phyloP scores from a whole-genome alignment of 2,113 vertebrate species.

The Coturnix japonica region DNA sequence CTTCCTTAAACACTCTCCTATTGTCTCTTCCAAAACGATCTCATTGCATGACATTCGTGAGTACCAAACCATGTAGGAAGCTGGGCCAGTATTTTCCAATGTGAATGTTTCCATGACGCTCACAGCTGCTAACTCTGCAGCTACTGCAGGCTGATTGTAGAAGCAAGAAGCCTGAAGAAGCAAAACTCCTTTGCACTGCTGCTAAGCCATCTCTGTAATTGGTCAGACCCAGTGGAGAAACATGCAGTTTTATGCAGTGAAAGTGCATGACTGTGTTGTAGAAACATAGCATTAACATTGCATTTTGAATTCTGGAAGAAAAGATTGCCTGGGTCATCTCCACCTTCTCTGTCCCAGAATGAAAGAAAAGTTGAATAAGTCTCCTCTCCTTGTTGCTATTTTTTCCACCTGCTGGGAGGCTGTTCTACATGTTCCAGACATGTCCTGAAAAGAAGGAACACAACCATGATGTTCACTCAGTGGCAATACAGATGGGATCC shows the following conservation, averaged over 20 bases:
- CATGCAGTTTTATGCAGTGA: neutral
- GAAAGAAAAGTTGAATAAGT: neutral
- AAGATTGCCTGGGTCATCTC: neutral
- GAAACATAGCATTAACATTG: neutral
- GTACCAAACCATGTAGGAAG: neutral
- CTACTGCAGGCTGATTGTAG: slow-evolving; percentile 44
- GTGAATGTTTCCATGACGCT: neutral
- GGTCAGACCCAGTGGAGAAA: neutral
- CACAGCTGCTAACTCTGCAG: slow-evolving; percentile 45
- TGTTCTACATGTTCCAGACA: neutral
- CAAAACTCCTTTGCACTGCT: slow-evolving; percentile 35
- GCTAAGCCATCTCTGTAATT: neutral
- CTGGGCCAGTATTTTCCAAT: neutral
- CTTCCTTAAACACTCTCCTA: neutral
- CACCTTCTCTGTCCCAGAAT: neutral
- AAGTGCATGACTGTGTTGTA: neutral
- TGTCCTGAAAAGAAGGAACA: neutral
- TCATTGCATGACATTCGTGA: neutral
- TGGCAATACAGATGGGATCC: neutral
- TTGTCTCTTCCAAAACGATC: neutral
- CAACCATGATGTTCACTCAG: accelerated
- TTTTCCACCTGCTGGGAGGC: neutral
- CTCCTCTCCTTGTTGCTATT: neutral
- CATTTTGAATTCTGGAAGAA: neutral
- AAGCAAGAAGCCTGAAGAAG: slow-evolving; percentile 54